Conservation (phyloP, 1,140 invertebrate species). For the Teleopsis dalmanni region DNA sequence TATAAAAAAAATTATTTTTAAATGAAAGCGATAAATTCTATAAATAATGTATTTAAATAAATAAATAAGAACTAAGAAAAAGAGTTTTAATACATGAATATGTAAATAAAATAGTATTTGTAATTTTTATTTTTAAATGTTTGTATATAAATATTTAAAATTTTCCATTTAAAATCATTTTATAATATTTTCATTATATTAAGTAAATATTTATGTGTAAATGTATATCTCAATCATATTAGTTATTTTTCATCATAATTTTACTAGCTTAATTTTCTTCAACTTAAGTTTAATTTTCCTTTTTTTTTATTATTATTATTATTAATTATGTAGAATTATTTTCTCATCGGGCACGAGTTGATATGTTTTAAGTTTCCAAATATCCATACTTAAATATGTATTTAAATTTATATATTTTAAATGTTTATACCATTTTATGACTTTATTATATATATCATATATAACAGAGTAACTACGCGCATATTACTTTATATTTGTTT, state of each 20-base stretch:
- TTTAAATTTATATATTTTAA: slow-evolving; percentile 17
- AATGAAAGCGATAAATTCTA: background rate
- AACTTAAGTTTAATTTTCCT: slow-evolving; percentile 13
- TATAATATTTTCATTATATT: background rate
- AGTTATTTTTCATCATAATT: background rate
- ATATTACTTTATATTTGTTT: slow-evolving; percentile 20
- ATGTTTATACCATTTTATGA: slow-evolving; percentile 5
- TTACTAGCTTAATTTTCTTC: slow-evolving; percentile 4
- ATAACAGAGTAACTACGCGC: slow-evolving; percentile 16
- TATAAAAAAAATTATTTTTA: background rate
- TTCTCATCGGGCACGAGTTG: slow-evolving; percentile 39
- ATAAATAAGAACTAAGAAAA: background rate
- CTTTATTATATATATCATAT: slow-evolving; percentile 1
- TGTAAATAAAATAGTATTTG: background rate
- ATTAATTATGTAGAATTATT: slow-evolving; percentile 6
- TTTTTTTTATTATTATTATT: slow-evolving; percentile 7
- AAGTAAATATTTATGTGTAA: background rate
- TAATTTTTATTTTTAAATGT: background rate
- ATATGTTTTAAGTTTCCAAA: slow-evolving; percentile 37
- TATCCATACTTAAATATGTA: slow-evolving; percentile 11
- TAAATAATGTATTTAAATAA: background rate
- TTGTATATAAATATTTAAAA: slow-evolving; percentile 2
- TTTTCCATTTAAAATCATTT: slow-evolving; percentile 6
- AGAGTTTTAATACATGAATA: background rate
- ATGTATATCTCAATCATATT: background rate